A percentile compares a stretch with the other conserved stretches of the same genome.
Conservation (phyloP, 2,888 invertebrate genomes). For the Ectobius pallidus region DNA sequence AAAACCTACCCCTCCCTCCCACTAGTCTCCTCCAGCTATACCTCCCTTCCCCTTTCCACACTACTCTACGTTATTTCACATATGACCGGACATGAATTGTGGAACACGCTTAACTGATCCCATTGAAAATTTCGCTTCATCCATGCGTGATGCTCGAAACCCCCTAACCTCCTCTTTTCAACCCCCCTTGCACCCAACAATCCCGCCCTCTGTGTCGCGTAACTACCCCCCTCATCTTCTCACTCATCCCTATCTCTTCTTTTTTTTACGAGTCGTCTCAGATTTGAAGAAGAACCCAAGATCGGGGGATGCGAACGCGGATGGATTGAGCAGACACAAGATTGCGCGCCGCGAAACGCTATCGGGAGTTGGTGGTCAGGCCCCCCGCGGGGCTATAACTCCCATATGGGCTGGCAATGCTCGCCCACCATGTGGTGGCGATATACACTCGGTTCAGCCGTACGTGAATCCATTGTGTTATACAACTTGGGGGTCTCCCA, state of each 20-base stretch:
- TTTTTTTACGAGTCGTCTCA: background rate
- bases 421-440: conserved; percentile 20
- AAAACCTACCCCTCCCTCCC: conserved; percentile 13
- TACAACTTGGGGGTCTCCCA: conserved; percentile 5
- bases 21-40: conserved; percentile 1
- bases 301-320: background rate
- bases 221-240: conserved; percentile 25
- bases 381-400: background rate
- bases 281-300: background rate
- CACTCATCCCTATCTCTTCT: conserved; percentile 13
- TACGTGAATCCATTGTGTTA: background rate
- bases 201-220: conserved; percentile 10
- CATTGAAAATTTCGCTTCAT: conserved; percentile 54
- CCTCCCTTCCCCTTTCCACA: conserved; percentile 29
- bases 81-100: conserved; percentile 69
- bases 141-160: conserved; percentile 39
- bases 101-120: conserved; percentile 68
- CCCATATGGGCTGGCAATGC: conserved; percentile 11
- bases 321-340: too few species aligned
- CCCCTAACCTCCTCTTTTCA: conserved; percentile 26
- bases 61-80: conserved; percentile 60
- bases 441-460: background rate
- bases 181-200: conserved; percentile 23
- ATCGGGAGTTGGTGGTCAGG: background rate
- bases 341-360: background rate